Base-by-base conservation (phyloP, 1,140 invertebrate species). In the Dryas iulia region DNA sequence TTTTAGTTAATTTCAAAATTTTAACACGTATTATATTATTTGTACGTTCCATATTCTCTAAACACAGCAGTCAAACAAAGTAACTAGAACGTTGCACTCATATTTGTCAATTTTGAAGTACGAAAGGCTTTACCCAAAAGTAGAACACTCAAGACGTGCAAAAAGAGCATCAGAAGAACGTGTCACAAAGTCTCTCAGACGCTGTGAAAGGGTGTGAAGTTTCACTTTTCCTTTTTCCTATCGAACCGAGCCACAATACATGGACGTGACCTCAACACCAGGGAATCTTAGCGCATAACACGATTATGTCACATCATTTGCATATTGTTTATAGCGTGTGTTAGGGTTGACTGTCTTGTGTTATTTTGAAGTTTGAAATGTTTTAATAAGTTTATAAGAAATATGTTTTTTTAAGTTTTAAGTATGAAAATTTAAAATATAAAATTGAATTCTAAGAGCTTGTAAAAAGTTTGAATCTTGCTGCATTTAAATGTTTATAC, bases 161-260 rank as follows among this genome's bases (percentile, higher is more conserved):
- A 63, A 63, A 63, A 63, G 21, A 63, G 61, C 56, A 63, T 31
- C 30, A 63, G 26, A 62, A 10, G 21, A 56, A n/a, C 63, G 24
- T 28, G 54, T 26, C 61, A 59, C 30, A 59, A 62, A 58, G 60
- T 58, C 56, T 62, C 60, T 52, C 18, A 23, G 53, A 25, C 30
- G 33, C 52, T 54, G n/a, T 58, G 14, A 31, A 47, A 62, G 28
- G 33, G 60, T 69, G 67, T 69, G 54, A 69, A 64, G 67, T 59
- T 59, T n/a, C 24, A 31, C 30, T 69, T 63, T 64, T 63, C 52
- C 56, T 64, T 69, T 64, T 69, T 63, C 28, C 56, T 58, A 69
- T 69, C 61, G 67, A 59, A 47, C 53, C 7, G 18, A 35, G 25
- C n/a, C 8, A 69, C 60, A 69, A 69, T 69, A 69, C 67, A 11